Evolutionary conservation across 2,888 invertebrate species (phyloP).

Genomic region (Parnassius glacialis): DNA sequence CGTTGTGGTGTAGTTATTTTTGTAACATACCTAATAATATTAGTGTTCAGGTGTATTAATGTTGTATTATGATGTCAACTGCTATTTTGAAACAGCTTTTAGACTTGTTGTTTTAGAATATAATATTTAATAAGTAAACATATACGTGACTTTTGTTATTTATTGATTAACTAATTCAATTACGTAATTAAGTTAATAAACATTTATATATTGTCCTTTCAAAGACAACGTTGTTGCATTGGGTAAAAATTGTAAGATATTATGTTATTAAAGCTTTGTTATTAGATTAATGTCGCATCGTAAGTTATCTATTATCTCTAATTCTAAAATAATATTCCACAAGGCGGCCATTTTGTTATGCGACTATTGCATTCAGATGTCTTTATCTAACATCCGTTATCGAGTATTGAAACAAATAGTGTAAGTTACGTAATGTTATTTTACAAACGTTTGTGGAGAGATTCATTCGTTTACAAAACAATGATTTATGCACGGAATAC

Average conservation of each 20-base stretch:
- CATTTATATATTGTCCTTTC: no score
- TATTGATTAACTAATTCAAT: no score
- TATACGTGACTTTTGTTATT: no score
- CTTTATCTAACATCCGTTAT: slow-evolving; percentile 17
- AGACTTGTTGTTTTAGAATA: neutral
- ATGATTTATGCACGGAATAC: no score
- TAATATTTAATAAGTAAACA: no score
- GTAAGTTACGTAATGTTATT: neutral
- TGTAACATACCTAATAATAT: slow-evolving; percentile 34
- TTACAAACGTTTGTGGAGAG: neutral
- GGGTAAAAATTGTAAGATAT: no score
- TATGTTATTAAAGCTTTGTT: neutral
- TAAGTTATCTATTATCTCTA: slow-evolving; percentile 2
- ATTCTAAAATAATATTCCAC: slow-evolving; percentile 2
- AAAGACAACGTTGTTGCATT: no score
- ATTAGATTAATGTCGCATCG: neutral
- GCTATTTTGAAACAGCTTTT: slow-evolving; percentile 20
- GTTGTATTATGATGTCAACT: slow-evolving; percentile 34
- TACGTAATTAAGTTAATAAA: no score
- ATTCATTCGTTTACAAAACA: neutral
- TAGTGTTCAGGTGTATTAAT: slow-evolving; percentile 35
- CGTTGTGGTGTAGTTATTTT: slow-evolving; percentile 35
- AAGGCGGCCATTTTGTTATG: slow-evolving; percentile 23
- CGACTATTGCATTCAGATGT: slow-evolving; percentile 11
- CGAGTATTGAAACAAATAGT: slow-evolving; percentile 10